phyloP scores from a whole-genome alignment of 2,888 invertebrate species.

The Cryptus armator region DNA sequence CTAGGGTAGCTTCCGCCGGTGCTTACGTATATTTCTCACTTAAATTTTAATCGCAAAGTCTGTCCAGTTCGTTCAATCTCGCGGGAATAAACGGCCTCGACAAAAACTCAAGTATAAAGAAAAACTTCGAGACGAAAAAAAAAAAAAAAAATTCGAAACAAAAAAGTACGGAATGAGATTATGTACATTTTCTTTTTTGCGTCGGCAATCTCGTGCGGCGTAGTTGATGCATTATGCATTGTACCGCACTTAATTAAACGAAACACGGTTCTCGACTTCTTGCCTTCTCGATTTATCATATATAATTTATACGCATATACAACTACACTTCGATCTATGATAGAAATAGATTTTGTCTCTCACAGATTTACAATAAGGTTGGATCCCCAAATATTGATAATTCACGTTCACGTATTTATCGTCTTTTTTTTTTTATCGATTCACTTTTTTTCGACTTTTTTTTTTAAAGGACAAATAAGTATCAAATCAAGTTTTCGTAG shows the following conservation, averaged over 20 bases:
- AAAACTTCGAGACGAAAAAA: constrained; percentile 27
- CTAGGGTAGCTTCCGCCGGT: constrained; percentile 23
- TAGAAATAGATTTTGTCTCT: constrained; percentile 32
- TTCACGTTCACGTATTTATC: constrained; percentile 8
- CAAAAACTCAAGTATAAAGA: constrained; percentile 48
- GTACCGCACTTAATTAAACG: constrained; percentile 9
- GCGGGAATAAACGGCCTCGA: constrained; percentile 45
- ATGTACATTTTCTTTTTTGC: constrained; percentile 47
- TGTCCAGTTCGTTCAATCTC: constrained; percentile 60
- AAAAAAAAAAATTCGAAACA: neutral
- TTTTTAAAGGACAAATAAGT: neutral
- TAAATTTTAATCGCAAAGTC: constrained; percentile 71
- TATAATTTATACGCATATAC: constrained; percentile 24
- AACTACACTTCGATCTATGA: constrained; percentile 4
- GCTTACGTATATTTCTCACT: constrained; percentile 60
- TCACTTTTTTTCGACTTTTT: neutral
- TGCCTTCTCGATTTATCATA: constrained; percentile 32
- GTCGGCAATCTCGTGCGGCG: constrained; percentile 2
- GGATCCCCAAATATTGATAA: constrained; percentile 27
- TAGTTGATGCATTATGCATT: constrained; percentile 25
- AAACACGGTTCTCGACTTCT: constrained; percentile 3
- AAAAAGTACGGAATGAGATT: constrained; percentile 24
- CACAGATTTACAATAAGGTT: constrained; percentile 33
- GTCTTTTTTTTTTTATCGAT: constrained; percentile 19
- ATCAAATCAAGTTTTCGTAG: too few species aligned